Conservation (phyloP, 1,140 invertebrate genomes). For the Caerostris extrusa region DNA sequence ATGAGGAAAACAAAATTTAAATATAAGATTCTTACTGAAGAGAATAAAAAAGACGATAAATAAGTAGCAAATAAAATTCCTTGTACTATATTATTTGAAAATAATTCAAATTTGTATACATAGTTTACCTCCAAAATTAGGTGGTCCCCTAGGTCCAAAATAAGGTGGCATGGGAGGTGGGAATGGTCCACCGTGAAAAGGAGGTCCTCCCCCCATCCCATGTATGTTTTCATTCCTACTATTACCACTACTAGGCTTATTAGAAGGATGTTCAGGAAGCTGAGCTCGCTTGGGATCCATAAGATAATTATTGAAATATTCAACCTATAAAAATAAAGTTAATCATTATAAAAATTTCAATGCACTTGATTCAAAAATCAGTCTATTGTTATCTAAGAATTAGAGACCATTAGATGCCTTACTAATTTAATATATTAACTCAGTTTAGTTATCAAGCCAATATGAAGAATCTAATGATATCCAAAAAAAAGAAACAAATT, state of each 20-base stretch:
- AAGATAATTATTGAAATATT: slow-evolving; percentile 99
- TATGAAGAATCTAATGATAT: too few relatives aligned
- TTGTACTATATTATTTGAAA: too few relatives aligned
- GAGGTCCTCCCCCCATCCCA: slow-evolving; percentile 36
- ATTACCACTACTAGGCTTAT: slow-evolving; percentile 79
- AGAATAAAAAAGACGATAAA: too few relatives aligned
- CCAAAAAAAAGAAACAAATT: too few relatives aligned
- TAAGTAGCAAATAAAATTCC: too few relatives aligned
- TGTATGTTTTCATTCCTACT: slow-evolving; percentile 68
- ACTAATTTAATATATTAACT: too few relatives aligned
- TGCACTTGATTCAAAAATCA: too few relatives aligned
- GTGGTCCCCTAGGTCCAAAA: slow-evolving; percentile 74
- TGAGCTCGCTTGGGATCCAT: slow-evolving; percentile 96
- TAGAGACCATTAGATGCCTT: neutral
- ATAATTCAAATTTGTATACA: neutral
- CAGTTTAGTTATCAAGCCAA: too few relatives aligned
- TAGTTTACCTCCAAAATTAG: slow-evolving; percentile 68
- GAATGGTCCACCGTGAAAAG: slow-evolving; percentile 74
- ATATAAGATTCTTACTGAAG: too few relatives aligned
- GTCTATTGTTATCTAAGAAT: neutral
- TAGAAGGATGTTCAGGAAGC: slow-evolving; percentile 92
- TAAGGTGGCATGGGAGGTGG: slow-evolving; percentile 74
- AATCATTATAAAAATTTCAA: too few relatives aligned
- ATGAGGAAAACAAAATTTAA: too few relatives aligned
- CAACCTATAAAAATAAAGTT: slow-evolving; percentile 81